Percentiles rank a stretch among this genome's conserved stretches.
Conservation (phyloP, 2,888 invertebrate species). For the Ormyrus rosae region DNA sequence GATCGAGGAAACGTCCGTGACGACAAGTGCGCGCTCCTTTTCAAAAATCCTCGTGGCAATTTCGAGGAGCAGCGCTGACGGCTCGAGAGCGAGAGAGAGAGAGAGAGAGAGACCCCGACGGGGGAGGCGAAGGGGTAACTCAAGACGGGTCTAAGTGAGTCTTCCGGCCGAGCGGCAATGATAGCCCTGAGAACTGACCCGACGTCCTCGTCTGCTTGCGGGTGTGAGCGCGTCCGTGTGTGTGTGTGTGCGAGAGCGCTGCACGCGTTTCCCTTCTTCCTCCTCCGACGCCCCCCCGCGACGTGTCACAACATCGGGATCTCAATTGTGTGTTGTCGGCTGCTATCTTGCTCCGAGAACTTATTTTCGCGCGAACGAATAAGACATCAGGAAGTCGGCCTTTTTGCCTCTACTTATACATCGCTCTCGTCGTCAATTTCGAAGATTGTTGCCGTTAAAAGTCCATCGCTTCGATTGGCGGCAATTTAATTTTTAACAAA, state of each 20-base stretch:
- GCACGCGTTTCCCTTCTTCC: conserved; percentile 53
- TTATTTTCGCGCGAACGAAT: conserved; percentile 37
- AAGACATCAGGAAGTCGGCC: conserved; percentile 43
- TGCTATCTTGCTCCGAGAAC: conserved; percentile 2
- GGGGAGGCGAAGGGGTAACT: conserved; percentile 70
- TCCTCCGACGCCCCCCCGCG: conserved; percentile 38
- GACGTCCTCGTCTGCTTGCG: conserved; percentile 60
- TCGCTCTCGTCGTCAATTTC: too few species aligned
- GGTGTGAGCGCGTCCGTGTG: conserved; percentile 23
- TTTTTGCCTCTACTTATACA: too few species aligned
- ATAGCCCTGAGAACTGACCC: conserved; percentile 76
- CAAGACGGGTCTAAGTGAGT: conserved; percentile 76
- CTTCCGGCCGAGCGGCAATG: conserved; percentile 75
- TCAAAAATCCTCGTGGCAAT: conserved; percentile 15
- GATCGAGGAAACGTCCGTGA: conserved; percentile 49
- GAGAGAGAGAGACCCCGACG: not conserved
- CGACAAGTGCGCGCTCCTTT: conserved; percentile 37
- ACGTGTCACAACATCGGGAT: conserved; percentile 71
- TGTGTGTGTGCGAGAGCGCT: conserved; percentile 40
- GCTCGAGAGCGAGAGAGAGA: not conserved
- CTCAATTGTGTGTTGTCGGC: conserved; percentile 56
- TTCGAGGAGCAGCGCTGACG: not conserved
- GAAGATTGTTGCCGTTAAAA: too few species aligned
- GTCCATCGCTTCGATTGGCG: too few species aligned
- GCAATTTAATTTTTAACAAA: too few species aligned